Percentiles rank a stretch among this genome's conserved stretches.
phyloP scores from a whole-genome alignment of 2,113 vertebrate genomes.

The Gnathonemus echidnorhynchus region DNA sequence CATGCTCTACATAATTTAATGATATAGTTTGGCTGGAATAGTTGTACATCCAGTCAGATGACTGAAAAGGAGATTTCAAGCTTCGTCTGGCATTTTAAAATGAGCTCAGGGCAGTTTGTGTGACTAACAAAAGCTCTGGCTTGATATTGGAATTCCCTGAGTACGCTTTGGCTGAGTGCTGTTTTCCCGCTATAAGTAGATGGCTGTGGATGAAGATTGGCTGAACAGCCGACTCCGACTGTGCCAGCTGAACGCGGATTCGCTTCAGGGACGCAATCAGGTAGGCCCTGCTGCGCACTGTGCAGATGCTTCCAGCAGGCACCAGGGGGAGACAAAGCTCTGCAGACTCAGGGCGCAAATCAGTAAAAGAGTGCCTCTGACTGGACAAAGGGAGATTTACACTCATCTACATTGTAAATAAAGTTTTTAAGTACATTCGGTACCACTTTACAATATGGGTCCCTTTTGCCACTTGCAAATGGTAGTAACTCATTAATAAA shows the following conservation, averaged over 20 bases:
- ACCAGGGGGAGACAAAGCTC: conserved; percentile 14
- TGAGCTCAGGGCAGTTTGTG: background rate
- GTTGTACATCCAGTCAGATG: background rate
- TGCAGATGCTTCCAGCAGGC: background rate
- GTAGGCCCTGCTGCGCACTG: background rate
- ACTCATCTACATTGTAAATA: background rate
- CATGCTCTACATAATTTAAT: background rate
- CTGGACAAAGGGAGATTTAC: background rate
- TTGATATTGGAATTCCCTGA: background rate
- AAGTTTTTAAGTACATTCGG: background rate
- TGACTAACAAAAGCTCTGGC: background rate
- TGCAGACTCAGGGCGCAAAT: background rate
- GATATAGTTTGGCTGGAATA: background rate
- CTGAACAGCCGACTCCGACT: conserved; percentile 32
- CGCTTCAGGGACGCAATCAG: background rate
- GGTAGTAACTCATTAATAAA: no score
- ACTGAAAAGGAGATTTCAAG: background rate
- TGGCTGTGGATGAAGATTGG: conserved; percentile 33
- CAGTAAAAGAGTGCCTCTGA: background rate
- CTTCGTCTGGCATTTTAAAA: background rate
- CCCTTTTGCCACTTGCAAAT: no score
- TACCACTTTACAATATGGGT: no score
- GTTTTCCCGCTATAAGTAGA: conserved; percentile 16
- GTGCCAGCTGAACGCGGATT: conserved; percentile 27
- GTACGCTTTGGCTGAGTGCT: background rate